Base-by-base conservation (phyloP, 2,113 vertebrate genomes). In the Bagarius yarrelli region DNA sequence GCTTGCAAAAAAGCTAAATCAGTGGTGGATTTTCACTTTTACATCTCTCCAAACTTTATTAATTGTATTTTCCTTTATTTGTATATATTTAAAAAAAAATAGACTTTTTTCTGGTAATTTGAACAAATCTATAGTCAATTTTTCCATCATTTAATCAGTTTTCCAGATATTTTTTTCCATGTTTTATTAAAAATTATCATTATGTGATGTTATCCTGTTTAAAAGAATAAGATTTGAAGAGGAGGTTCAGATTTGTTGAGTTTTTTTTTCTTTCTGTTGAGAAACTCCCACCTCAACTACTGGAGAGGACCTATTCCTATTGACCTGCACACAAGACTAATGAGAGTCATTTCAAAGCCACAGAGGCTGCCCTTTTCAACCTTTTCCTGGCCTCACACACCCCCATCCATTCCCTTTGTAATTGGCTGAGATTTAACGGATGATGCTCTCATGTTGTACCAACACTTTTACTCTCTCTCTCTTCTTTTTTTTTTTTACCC, bases 321-420 rank as follows among this genome's bases (percentile, higher is more conserved):
- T 84, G 83, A 83, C 80, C 86, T 66, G 12, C 50, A 47, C 56
- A 53, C 80, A 81, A 82, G 80, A 82, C 76, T 87, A 85, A 87
- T 85, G 83, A 83, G 81, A 74, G 79, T 83, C 73, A 83, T 83
- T 85, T 83, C 32, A 70, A 55, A 79, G 76, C 44, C 61, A 74
- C 76, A 76, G 70, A 56, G 47, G 47, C 60, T 40, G 23, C 69
- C 67, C 76, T 59, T 70, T 72, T 36, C 52, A 73, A 66, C 79
- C 76, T 69, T 70, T 64, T 40, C 32, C 76, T 21, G 59, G 66
- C 53, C 76, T 52, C 30, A 14, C 50, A 40, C 69, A 57, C 70
- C 30, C 57, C 78, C 60, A 53, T 50, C 47, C 50, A 47, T 72
- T 64, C 60, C 76, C 8, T 73, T 75, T 52, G 80, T 83, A 82